Conservation (phyloP, 2,797 vertebrate genomes). For the Enteromius thamalakanensis region DNA sequence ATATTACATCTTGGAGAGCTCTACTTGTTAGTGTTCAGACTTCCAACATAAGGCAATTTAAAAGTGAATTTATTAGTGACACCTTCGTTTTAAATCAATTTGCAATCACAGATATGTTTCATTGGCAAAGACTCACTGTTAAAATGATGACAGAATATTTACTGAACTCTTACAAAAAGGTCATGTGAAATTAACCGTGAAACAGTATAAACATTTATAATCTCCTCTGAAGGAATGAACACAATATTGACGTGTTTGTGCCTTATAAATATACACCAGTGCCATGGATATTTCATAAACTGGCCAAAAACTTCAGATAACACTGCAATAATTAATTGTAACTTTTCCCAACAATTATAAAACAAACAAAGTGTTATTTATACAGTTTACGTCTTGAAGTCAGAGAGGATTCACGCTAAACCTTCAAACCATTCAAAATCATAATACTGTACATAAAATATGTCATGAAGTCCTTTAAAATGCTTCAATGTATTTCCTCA, state of each 20-base stretch:
- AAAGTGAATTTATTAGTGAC: neutral
- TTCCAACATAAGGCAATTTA: neutral
- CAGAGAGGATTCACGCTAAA: constrained; percentile 15
- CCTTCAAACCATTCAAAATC: constrained; percentile 34
- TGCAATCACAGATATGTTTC: neutral
- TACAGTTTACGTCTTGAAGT: constrained; percentile 19
- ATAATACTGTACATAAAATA: constrained; percentile 56
- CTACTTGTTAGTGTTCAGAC: neutral
- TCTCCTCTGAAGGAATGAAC: constrained; percentile 37
- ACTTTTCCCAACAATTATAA: neutral
- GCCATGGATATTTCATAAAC: constrained; percentile 21
- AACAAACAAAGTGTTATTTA: neutral
- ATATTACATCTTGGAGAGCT: no score
- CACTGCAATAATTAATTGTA: neutral
- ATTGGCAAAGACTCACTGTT: neutral
- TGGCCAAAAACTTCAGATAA: constrained; percentile 29
- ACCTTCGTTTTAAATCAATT: neutral
- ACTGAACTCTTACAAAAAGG: constrained; percentile 1
- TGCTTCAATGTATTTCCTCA: constrained; percentile 55
- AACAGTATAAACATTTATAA: constrained; percentile 1
- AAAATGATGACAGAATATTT: constrained; percentile 5
- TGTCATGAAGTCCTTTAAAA: constrained; percentile 65
- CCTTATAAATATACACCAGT: constrained; percentile 36
- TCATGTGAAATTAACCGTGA: neutral
- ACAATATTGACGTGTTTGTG: neutral